These are phyloP conservation scores for Eueides isabella DNA, from an alignment of 1,140 invertebrate genomes.

Conservation along the genomic window DNA sequence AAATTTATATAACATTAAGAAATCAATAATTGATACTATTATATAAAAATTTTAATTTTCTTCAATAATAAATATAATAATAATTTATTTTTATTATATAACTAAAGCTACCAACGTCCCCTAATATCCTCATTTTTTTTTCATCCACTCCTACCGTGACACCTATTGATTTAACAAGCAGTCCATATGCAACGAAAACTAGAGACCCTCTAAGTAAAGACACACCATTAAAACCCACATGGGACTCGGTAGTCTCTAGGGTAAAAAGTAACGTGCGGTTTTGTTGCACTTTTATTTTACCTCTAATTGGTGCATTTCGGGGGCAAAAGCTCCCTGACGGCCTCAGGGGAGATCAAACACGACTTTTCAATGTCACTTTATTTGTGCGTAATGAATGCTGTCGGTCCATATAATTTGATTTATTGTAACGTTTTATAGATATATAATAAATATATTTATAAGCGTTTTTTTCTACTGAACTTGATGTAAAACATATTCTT, in stretches of 20 bases:
- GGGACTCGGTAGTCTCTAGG: slow-evolving; percentile 56
- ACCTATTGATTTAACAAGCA: slow-evolving; percentile 73
- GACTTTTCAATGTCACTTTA: slow-evolving; percentile 74
- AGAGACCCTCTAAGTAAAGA: slow-evolving; percentile 72
- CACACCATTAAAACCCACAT: slow-evolving; percentile 74
- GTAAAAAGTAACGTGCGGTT: slow-evolving; percentile 54
- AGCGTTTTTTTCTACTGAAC: not conserved
- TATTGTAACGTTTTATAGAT: slow-evolving; percentile 12
- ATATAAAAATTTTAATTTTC: not conserved
- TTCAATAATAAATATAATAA: no score
- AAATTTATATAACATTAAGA: no score
- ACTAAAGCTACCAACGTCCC: slow-evolving; percentile 15
- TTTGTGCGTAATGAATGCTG: slow-evolving; percentile 65
- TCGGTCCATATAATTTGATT: slow-evolving; percentile 41
- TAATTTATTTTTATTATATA: slow-evolving; percentile 4
- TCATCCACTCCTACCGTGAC: slow-evolving; percentile 24
- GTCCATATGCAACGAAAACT: slow-evolving; percentile 70
- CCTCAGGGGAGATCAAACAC: slow-evolving; percentile 59
- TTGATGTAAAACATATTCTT: not conserved
- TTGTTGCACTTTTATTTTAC: slow-evolving; percentile 77
- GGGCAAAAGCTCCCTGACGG: slow-evolving; percentile 58
- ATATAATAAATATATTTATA: no score
- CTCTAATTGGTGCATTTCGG: slow-evolving; percentile 77
- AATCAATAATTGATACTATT: no score
- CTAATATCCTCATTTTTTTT: slow-evolving; percentile 30